Evolutionary conservation across 1,140 invertebrate species (phyloP), one percentile per base, ranked within the genome.

Genomic region (Cecropterus lyciades): DNA sequence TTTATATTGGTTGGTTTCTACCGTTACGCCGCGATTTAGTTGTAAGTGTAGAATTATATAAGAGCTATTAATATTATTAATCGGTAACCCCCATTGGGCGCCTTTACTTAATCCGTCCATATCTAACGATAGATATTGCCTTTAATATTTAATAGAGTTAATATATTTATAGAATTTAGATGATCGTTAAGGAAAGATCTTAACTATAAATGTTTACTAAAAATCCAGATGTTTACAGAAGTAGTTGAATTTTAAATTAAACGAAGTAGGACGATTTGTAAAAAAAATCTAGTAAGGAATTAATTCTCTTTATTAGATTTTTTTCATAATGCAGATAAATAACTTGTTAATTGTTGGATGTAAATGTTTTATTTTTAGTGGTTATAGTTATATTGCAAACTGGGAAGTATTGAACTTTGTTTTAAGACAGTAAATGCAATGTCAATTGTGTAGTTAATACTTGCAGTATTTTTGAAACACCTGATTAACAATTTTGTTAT

Each of bases 131-230:
- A 92, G 87, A 91, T 91, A 89, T 92, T 92, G 89, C 89, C 89
- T 92, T 90, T 90, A 90, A 90, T 89, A 89, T 88, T 89, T 89
- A 90, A 92, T 90, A 92, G 84, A 92, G 83, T 76, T 91, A 92
- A 89, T 92, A 91, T 92, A 92, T 92, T 92, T 92, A 90, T 92
- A 91, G 88, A 85, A 73, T 84, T 77, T 89, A 89, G 79, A 79
- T 70, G 69, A 62, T 78, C 77, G 77, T 80, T 87, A 87, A 85
- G 80, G 75, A 76, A 65, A 84, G 79, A 87, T 87, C 82, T 81
- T 87, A 85, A 86, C 72, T 82, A 82, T 82, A 84, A 82, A 75
- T 80, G 77, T 69, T 85, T 85, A 60, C 57, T 60, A 60, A 60
- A 33, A 60, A 60, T 85, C 78, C 72, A 85, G 78, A 88, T 77